These are phyloP conservation scores for Drosophila triauraria DNA, from an alignment of 1,140 invertebrate species.

Conservation along the genomic window DNA sequence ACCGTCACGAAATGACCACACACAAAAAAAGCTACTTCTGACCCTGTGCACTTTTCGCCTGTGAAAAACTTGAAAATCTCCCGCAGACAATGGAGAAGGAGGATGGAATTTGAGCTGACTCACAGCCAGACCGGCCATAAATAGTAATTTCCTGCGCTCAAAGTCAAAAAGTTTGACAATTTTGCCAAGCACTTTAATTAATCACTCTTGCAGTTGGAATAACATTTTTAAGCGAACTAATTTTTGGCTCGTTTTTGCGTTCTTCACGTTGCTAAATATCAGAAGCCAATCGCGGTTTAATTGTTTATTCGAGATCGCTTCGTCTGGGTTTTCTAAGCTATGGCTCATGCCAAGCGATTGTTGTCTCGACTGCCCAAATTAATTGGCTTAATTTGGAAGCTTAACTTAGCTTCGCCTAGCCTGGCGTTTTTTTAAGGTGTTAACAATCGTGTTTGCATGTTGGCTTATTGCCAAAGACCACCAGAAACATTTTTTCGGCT, in stretches of 20 bases:
- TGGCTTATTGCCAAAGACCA: constrained; percentile 33
- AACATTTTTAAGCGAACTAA: constrained; percentile 30
- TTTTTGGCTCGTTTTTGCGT: constrained; percentile 42
- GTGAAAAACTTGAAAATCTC: constrained; percentile 34
- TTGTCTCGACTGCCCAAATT: constrained; percentile 61
- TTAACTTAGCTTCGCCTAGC: constrained; percentile 6
- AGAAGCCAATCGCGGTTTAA: constrained; percentile 53
- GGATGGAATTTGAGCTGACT: constrained; percentile 21
- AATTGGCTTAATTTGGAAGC: constrained; percentile 58
- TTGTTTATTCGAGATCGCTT: constrained; percentile 58
- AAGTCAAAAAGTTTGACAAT: constrained; percentile 54
- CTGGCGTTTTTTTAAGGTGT: constrained; percentile 53
- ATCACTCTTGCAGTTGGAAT: constrained; percentile 42
- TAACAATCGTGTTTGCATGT: constrained; percentile 67
- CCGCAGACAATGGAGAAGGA: constrained; percentile 34
- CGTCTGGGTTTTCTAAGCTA: constrained; percentile 30
- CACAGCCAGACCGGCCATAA: constrained; percentile 32
- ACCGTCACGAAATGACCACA: constrained; percentile 34
- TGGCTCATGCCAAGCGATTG: constrained; percentile 62
- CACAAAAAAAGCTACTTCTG: constrained; percentile 13
- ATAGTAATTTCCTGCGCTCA: constrained; percentile 41
- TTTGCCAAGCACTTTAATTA: constrained; percentile 63
- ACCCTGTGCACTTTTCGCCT: constrained; percentile 53
- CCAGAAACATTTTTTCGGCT: constrained; percentile 12
- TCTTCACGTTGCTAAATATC: constrained; percentile 39